Percentiles rank a stretch among this genome's conserved stretches.
Evolutionary conservation across 2,797 vertebrate species (phyloP).

Genomic region (Fringilla coelebs): DNA sequence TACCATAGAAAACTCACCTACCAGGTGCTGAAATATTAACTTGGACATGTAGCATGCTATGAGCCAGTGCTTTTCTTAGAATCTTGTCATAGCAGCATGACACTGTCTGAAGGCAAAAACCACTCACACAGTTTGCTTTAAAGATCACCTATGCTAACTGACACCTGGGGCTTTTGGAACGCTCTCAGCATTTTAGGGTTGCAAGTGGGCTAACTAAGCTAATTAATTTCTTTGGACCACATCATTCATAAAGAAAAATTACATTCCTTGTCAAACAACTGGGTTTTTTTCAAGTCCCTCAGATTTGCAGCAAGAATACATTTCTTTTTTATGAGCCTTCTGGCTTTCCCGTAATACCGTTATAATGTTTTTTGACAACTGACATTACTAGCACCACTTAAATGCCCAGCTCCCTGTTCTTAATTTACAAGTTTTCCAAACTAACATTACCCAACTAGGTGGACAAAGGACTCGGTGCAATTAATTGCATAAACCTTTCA

Average conservation of each 20-base stretch:
- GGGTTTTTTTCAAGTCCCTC: background rate
- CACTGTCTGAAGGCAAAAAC: background rate
- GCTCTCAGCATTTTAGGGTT: background rate
- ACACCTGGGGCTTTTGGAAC: background rate
- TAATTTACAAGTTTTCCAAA: background rate
- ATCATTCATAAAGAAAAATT: background rate
- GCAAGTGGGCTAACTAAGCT: background rate
- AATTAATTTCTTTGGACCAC: conserved; percentile 18
- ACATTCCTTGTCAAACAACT: background rate
- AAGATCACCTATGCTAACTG: background rate
- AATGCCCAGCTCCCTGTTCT: background rate
- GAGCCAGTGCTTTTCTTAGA: background rate
- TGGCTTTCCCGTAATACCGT: background rate
- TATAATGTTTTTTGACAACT: background rate
- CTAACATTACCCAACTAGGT: background rate
- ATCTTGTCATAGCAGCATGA: background rate
- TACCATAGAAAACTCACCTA: background rate
- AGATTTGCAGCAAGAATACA: background rate
- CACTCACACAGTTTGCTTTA: background rate
- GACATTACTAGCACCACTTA: background rate
- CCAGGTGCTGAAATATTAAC: conserved; percentile 2
- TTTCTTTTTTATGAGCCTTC: conserved; percentile 17
- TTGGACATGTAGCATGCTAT: background rate
- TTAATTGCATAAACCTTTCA: background rate
- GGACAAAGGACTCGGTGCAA: background rate